Evolutionary conservation across 30 jellyfish, hydroid and myxozoan genomes (phyloP).

Genomic region (Rhopilema esculentum): DNA sequence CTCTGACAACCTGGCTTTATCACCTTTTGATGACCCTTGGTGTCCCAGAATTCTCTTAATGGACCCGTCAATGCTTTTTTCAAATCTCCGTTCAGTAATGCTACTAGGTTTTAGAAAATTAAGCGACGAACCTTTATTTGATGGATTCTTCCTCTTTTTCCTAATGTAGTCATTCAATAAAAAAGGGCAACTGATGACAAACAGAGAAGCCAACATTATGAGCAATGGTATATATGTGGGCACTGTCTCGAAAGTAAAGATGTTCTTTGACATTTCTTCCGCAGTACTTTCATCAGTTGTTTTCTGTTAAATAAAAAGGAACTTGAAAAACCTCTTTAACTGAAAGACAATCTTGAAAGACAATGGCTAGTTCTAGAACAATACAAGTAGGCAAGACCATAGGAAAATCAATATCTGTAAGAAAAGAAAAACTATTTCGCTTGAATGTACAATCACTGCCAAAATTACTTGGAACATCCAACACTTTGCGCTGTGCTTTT

Average conservation of each 20-base stretch:
- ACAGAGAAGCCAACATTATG: constrained; percentile 6
- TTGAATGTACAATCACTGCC: too few relatives aligned
- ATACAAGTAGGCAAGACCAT: not conserved
- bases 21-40: too few relatives aligned
- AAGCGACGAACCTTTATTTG: not conserved
- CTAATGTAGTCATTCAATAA: constrained; percentile 3
- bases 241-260: constrained; percentile 16
- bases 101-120: too few relatives aligned
- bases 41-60: too few relatives aligned
- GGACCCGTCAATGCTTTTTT: too few relatives aligned
- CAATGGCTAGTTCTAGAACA: too few relatives aligned
- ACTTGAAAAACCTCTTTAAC: not conserved
- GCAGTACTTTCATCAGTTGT: constrained; percentile 50
- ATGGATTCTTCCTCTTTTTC: not conserved
- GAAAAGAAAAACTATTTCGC: too few relatives aligned
- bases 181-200: not conserved
- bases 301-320: constrained; percentile 18
- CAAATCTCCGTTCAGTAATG: too few relatives aligned
- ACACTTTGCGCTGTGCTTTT: too few relatives aligned
- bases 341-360: not conserved
- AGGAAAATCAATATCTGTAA: too few relatives aligned
- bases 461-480: too few relatives aligned
- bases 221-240: not conserved
- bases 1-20: not conserved
- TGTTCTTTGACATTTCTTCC: constrained; percentile 45